Conservation (phyloP, 1,140 invertebrate species). For the Aphelenchoides fujianensis region DNA sequence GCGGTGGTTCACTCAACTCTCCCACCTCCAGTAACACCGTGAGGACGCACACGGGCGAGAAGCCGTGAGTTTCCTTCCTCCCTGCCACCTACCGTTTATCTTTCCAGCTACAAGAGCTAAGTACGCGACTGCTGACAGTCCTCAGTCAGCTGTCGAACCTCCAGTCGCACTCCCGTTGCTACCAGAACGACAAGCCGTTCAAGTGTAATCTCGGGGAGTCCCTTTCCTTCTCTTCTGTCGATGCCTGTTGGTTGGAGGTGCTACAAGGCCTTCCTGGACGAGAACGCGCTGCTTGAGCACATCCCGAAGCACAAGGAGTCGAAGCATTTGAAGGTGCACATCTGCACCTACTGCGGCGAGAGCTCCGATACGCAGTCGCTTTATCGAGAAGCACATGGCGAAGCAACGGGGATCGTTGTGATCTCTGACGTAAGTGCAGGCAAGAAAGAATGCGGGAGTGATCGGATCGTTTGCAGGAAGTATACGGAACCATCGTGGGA, state of each 20-base stretch:
- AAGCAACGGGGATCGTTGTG: slow-evolving; percentile 72
- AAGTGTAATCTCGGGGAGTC: slow-evolving; percentile 74
- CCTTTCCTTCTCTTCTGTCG: no score
- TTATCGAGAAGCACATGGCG: slow-evolving; percentile 95
- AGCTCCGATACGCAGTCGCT: slow-evolving; percentile 99
- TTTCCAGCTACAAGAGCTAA: slow-evolving; percentile 92
- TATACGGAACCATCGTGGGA: slow-evolving; percentile 29
- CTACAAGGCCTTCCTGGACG: slow-evolving; percentile 94
- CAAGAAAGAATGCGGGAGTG: no score
- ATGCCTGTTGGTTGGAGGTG: no score
- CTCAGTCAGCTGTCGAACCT: slow-evolving; percentile 97
- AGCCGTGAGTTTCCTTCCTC: slow-evolving; percentile 34
- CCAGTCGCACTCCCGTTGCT: slow-evolving; percentile 92
- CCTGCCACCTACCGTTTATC: slow-evolving; percentile 80
- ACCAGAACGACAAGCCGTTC: slow-evolving; percentile 94
- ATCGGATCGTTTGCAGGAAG: slow-evolving; percentile 13
- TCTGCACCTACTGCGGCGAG: slow-evolving; percentile 98
- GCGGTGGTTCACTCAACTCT: slow-evolving; percentile 88
- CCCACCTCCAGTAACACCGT: slow-evolving; percentile 97
- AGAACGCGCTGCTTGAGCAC: slow-evolving; percentile 88
- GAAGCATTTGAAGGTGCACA: slow-evolving; percentile 94
- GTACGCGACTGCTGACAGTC: slow-evolving; percentile 96
- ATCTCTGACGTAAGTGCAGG: slow-evolving; percentile 40
- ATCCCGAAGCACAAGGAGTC: slow-evolving; percentile 99
- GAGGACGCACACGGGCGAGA: slow-evolving; percentile 73